Evolutionary conservation across 2,888 invertebrate species (phyloP), one percentile per base, ranked within the genome.

Genomic region (Brachyopa scutellaris): DNA sequence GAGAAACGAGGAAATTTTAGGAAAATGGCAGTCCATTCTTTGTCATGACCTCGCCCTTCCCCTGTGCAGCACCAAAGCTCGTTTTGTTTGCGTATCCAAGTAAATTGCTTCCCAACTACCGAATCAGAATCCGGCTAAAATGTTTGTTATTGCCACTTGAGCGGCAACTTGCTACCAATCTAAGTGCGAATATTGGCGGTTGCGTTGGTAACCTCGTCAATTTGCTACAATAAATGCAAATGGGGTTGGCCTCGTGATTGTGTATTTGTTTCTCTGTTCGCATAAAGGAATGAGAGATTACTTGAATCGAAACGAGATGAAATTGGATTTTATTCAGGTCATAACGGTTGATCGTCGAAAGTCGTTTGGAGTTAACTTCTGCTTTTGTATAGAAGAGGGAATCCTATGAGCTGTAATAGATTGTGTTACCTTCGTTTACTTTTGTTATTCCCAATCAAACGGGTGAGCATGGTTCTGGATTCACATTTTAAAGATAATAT

Each of bases 101-200:
- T 70, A 70, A 76, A 82, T 82, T 76, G 70, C 80, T 64, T 36
- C 70, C 70, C 38, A 47, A 38, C 64, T 59, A 33, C n/a, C 26
- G 26, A 6, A 5, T 5, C 64, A 55, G 70, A 9, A 59, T 51
- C 33, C 8, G 66, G 40, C 38, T 76, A 77, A 72, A 82, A 77
- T 82, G 82, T 82, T 72, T 76, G 77, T 77, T 82, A 82, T 82
- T 82, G 82, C 70, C 82, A 82, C 77, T 82, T 82, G 82, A 82
- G 55, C 55, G 40, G 77, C 55, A 82, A 61, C 70, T 70, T 80
- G 69, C 64, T 70, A 66, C 64, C 76, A 70, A 76, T 47, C 49
- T 57, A 49, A 19, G 59, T 66, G 51, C 31, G 74, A 66, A 51
- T 77, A 77, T 77, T 82, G 77, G 77, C 66, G 77, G 82, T 82